Evolutionary conservation across 2,113 vertebrate genomes (phyloP).

Genomic region (Calidris pugnax): DNA sequence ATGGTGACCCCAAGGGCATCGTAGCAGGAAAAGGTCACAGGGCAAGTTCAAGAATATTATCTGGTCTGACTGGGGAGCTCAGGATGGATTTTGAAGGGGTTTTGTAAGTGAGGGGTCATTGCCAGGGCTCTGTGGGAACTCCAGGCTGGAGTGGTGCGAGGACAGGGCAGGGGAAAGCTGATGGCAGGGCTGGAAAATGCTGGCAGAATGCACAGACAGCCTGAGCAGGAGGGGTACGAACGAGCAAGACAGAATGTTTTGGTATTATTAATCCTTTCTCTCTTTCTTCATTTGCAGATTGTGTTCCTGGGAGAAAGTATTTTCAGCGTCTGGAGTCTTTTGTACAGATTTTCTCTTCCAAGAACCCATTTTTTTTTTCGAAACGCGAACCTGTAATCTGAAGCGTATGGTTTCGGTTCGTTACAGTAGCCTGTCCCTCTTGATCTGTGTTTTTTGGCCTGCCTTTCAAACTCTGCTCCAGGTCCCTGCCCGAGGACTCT

Average conservation of each 20-base stretch:
- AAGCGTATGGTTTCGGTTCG: background rate
- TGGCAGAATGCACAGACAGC: background rate
- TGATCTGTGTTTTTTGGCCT: background rate
- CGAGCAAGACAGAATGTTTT: background rate
- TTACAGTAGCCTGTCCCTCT: background rate
- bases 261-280: background rate
- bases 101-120: background rate
- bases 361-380: background rate
- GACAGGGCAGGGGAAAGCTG: background rate
- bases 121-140: background rate
- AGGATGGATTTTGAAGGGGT: background rate
- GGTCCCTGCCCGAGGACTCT: background rate
- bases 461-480: background rate
- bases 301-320: background rate
- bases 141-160: background rate
- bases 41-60: background rate
- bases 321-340: background rate
- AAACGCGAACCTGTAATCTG: rapidly evolving
- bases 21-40: background rate
- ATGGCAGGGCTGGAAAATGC: background rate
- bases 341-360: background rate
- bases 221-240: rapidly evolving
- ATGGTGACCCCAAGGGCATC: background rate
- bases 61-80: background rate
- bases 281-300: background rate